Evolutionary conservation across 2,113 vertebrate species (phyloP).

Genomic region (Ceyx cyanopectus): DNA sequence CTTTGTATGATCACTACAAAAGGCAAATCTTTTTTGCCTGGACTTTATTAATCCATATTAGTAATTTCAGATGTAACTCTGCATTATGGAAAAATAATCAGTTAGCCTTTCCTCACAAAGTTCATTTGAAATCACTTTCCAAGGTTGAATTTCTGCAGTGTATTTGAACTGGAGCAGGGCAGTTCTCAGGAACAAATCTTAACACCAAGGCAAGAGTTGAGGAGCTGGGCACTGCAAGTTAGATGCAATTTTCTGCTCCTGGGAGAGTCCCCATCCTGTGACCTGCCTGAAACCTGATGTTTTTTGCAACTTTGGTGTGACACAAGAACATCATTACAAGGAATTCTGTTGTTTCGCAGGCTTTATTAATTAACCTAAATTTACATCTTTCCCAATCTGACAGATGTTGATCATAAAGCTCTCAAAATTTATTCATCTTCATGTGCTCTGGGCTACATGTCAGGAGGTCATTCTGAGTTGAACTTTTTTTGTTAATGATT

Average conservation of each 20-base stretch:
- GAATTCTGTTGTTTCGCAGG: background rate
- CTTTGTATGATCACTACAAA: background rate
- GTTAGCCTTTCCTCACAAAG: background rate
- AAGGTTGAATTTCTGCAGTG: background rate
- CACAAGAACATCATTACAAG: background rate
- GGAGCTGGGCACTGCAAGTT: background rate
- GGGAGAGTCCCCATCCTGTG: fast-evolving
- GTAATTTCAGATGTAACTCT: background rate
- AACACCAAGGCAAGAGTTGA: background rate
- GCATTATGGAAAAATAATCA: background rate
- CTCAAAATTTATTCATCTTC: background rate
- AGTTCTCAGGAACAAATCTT: background rate
- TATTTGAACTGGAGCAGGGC: background rate
- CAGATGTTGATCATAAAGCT: background rate
- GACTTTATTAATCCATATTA: background rate
- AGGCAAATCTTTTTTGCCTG: background rate
- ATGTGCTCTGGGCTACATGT: background rate
- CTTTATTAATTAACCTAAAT: background rate
- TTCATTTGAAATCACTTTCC: background rate
- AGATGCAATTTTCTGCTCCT: background rate
- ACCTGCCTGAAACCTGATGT: background rate
- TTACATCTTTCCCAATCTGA: background rate
- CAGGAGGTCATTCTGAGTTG: background rate
- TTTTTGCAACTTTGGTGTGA: constrained; percentile 1
- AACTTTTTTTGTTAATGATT: background rate